Conservation (phyloP, 2,888 invertebrate species). For the Unio pictorum region DNA sequence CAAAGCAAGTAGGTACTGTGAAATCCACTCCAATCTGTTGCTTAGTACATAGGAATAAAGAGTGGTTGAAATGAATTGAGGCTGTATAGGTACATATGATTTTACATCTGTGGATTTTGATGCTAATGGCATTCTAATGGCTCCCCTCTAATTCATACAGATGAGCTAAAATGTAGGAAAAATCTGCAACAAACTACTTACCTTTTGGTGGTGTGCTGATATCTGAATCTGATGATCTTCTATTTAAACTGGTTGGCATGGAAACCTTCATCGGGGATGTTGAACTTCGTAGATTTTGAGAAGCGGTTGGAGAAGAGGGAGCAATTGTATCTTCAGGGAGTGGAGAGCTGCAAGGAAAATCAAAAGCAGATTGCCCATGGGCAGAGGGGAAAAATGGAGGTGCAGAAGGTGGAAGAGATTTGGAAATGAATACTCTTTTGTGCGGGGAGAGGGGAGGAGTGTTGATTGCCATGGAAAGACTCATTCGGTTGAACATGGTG, state of each 20-base stretch:
- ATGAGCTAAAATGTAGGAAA: background rate
- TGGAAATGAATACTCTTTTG: background rate
- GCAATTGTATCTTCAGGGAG: conserved; percentile 62
- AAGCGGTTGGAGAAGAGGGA: conserved; percentile 45
- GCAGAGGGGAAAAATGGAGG: conserved; percentile 38
- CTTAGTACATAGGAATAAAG: no score
- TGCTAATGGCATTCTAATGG: no score
- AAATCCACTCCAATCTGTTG: no score
- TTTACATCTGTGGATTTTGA: no score
- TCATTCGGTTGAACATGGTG: conserved; percentile 1
- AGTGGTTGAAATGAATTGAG: no score
- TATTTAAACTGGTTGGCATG: conserved; percentile 75
- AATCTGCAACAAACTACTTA: conserved; percentile 70
- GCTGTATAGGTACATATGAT: no score
- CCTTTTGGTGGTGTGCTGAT: conserved; percentile 95
- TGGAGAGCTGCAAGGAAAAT: conserved; percentile 67
- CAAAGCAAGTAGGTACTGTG: no score
- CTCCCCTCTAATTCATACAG: background rate
- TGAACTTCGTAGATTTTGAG: conserved; percentile 70
- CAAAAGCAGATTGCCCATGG: conserved; percentile 53
- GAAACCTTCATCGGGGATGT: conserved; percentile 74
- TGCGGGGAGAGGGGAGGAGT: conserved; percentile 3
- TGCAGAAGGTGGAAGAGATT: conserved; percentile 11
- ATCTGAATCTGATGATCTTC: conserved; percentile 94
- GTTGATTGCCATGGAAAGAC: conserved; percentile 3